Evolutionary conservation across 1,140 invertebrate genomes (phyloP), one percentile per base, ranked within the genome.

Genomic region (Pseudomyrmex gracilis): DNA sequence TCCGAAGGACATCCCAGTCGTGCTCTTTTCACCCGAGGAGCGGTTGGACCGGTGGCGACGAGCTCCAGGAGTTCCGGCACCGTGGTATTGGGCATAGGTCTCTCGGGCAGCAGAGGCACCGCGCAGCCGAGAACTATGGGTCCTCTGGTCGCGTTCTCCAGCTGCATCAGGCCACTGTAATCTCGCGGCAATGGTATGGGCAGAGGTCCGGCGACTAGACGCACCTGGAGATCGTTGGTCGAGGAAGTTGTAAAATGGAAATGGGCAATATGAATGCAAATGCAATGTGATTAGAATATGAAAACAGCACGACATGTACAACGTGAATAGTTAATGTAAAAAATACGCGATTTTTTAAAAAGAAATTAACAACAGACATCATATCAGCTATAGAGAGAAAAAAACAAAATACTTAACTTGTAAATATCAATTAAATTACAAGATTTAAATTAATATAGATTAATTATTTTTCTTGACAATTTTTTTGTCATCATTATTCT

Each of bases 51-150:
- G 9, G 92, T 93, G 7, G 93, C 93, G n/a, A 94, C 93, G 43
- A 94, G 80, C 45, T 94, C 93, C 0, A 93, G 43, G 17, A 94
- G 92, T 82, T 94, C 93, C 22, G 93, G 93, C 17, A 93, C 90
- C 51, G 93, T 90, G 10, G 91, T 76, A 78, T 90, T 90, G 3
- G 93, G 92, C 58, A 92, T 58, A 17, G 93, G 93, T 67, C 93
- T 89, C 55, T 94, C 93, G 12, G 93, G 93, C 73, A 94, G 78
- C 67, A 93, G 82, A 4, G 93, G 93, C 61, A 94, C 93, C 51
- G 92, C 93, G 85, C 93, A 94, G 49, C 93, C 93, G 45, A 94
- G 76, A 1, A 94, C 93, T 61, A 94, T 93, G 13, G 93, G 93
- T 22, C 93, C 93, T 61, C 91, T 91, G 0, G 92, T 93, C 17